Percentiles rank a stretch among this genome's conserved stretches.
Evolutionary conservation across 1,140 invertebrate species (phyloP).

Genomic region (Chrysoperla carnea): DNA sequence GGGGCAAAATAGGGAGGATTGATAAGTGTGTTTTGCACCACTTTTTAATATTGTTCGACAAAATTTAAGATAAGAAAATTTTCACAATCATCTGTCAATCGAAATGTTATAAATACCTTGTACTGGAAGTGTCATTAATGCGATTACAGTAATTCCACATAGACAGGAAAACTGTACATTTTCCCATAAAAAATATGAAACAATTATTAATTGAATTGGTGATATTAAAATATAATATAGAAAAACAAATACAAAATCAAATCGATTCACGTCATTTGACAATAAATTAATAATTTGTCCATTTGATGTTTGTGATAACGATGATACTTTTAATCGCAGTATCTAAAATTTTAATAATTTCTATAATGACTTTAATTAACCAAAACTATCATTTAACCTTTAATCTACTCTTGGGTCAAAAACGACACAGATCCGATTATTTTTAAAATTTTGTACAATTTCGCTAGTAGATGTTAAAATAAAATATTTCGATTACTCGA

Average conservation of each 20-base stretch:
- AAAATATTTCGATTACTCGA: too few species aligned
- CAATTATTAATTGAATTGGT: constrained; percentile 39
- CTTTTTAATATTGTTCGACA: too few species aligned
- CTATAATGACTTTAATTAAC: not conserved
- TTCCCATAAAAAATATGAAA: constrained; percentile 40
- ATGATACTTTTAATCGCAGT: constrained; percentile 37
- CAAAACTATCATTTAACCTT: not conserved
- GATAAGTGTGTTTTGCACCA: too few species aligned
- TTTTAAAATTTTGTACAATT: too few species aligned
- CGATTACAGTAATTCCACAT: constrained; percentile 45
- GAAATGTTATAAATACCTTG: constrained; percentile 29
- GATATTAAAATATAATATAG: constrained; percentile 45
- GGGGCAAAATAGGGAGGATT: too few species aligned
- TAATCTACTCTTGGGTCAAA: too few species aligned
- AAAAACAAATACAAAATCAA: constrained; percentile 37
- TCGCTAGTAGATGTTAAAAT: too few species aligned
- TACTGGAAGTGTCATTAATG: constrained; percentile 46
- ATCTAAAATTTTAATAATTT: constrained; percentile 18
- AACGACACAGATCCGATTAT: too few species aligned
- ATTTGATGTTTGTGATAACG: constrained; percentile 55
- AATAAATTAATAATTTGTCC: constrained; percentile 75
- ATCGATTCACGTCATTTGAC: constrained; percentile 57
- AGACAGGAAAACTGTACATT: constrained; percentile 45
- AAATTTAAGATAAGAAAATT: too few species aligned
- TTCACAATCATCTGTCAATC: too few species aligned